These are phyloP conservation scores for Lepidurus packardi DNA, from an alignment of 1,140 invertebrate species.

Conservation along the genomic window DNA sequence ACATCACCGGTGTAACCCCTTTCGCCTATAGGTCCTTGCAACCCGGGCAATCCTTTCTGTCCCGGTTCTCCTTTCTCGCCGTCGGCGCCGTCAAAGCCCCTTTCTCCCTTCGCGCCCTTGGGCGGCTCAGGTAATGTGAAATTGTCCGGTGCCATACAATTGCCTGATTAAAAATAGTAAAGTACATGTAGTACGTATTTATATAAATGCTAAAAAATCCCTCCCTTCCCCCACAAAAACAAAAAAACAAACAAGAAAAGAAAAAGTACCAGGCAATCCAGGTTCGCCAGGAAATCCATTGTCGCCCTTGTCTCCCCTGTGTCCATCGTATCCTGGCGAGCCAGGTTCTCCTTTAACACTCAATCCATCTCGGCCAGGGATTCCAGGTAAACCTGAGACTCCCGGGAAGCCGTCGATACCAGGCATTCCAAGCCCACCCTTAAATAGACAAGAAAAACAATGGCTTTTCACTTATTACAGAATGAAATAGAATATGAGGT, in stretches of 20 bases:
- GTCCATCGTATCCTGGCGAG: slow-evolving; percentile 40
- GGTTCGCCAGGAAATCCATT: background rate
- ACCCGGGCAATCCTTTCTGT: slow-evolving; percentile 38
- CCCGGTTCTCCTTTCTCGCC: slow-evolving; percentile 51
- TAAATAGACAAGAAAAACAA: background rate
- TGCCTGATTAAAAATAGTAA: background rate
- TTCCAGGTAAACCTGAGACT: slow-evolving; percentile 58
- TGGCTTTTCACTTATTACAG: background rate
- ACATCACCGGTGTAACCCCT: slow-evolving; percentile 57
- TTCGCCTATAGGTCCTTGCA: slow-evolving; percentile 32
- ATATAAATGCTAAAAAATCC: background rate
- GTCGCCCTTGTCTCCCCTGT: slow-evolving; percentile 43
- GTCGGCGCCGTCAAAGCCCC: slow-evolving; percentile 52
- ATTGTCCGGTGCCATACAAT: background rate
- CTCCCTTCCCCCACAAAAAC: too few species aligned
- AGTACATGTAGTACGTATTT: background rate
- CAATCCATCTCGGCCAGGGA: slow-evolving; percentile 60
- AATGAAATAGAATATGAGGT: background rate
- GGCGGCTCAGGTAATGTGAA: background rate
- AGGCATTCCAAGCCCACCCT: slow-evolving; percentile 47
- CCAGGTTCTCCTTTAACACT: slow-evolving; percentile 61
- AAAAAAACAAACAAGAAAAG: too few species aligned
- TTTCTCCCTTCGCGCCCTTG: slow-evolving; percentile 51
- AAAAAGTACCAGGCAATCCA: slow-evolving; percentile 34
- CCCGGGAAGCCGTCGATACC: slow-evolving; percentile 64